These are phyloP conservation scores for Meiosimyza platycephala DNA, from an alignment of 2,888 invertebrate genomes.

Conservation along the genomic window DNA sequence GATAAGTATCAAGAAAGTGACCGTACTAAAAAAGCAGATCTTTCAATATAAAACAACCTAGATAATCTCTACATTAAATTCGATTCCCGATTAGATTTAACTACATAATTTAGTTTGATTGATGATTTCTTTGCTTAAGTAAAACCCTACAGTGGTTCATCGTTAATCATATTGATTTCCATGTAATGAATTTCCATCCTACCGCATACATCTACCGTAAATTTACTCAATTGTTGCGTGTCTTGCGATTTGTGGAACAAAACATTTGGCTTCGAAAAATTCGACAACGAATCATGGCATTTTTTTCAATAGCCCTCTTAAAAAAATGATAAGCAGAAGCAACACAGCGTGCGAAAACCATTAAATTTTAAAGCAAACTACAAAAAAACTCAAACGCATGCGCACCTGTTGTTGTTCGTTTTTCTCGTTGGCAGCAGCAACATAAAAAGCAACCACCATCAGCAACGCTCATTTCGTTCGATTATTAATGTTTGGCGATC, in stretches of 20 bases:
- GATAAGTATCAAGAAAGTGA: no score
- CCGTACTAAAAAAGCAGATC: no score
- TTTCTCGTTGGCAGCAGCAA: background rate
- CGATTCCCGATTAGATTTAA: no score
- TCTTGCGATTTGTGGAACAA: no score
- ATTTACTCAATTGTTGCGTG: no score
- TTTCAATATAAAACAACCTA: no score
- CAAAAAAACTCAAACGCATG: slow-evolving; percentile 27
- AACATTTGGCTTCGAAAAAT: background rate
- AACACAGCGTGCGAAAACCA: slow-evolving; percentile 30
- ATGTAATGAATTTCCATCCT: slow-evolving; percentile 12
- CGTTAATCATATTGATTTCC: slow-evolving; percentile 18
- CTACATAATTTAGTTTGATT: background rate
- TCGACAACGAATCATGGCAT: background rate
- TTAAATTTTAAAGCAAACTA: slow-evolving; percentile 9
- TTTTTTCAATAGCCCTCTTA: background rate
- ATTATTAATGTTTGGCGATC: slow-evolving; percentile 63
- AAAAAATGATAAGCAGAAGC: slow-evolving; percentile 22
- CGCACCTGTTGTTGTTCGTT: slow-evolving; percentile 40
- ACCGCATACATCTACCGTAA: background rate
- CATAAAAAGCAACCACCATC: slow-evolving; percentile 20
- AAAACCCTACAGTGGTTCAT: background rate
- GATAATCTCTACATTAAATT: no score
- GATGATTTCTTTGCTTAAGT: slow-evolving; percentile 6
- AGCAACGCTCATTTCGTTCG: slow-evolving; percentile 48